Base-by-base conservation (phyloP, 2,113 vertebrate genomes). In the Phodopus roborovskii region DNA sequence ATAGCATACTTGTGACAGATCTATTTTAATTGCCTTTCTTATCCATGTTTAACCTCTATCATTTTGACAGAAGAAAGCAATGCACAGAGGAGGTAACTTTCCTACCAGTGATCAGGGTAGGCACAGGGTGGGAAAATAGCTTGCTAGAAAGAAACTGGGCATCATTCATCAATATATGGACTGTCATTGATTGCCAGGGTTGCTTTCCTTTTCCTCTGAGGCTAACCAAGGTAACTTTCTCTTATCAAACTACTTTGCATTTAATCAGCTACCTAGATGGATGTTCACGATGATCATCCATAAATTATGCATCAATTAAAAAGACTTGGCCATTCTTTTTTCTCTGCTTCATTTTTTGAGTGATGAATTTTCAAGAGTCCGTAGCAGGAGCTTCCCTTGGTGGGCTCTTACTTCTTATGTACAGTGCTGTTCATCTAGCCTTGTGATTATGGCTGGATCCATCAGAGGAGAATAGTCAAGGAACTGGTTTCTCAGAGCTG, bases 1-100 rank as follows among this genome's bases (percentile, higher is more conserved):
- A 97, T 96, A 98, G 92, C 70, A 96, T 75, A 58, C 58, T 56
- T 15, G 3, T 97, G 97, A 97, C 88, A 96, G 94, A 96, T 96
- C 94, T 70, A 50, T 98, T 98, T 98, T 98, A 98, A 98, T 98
- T 98, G 96, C 94, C 94, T 97, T 96, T 96, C 73, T 98, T 97
- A 97, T 96, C 88, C 96, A 89, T 93, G 79, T 95, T 98, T 98
- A 98, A 98, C 94, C 88, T 98, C 95, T 95, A 84, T 96, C 88
- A 88, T 53, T 97, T 70, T 97, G 96, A 96, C 10, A 93, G 95
- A 95, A 97, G 78, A 84, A 88, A 92, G 88, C 66, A 91, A 53
- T 39, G 85, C 83, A 96, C 79, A 95, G 71, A 97, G n/a, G 24
- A 91, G 42, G 64, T 97, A 97, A 81, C 33, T 89, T 97, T 71